phyloP scores from a whole-genome alignment of 2,888 invertebrate genomes.

The Pristionchus exspectatus region DNA sequence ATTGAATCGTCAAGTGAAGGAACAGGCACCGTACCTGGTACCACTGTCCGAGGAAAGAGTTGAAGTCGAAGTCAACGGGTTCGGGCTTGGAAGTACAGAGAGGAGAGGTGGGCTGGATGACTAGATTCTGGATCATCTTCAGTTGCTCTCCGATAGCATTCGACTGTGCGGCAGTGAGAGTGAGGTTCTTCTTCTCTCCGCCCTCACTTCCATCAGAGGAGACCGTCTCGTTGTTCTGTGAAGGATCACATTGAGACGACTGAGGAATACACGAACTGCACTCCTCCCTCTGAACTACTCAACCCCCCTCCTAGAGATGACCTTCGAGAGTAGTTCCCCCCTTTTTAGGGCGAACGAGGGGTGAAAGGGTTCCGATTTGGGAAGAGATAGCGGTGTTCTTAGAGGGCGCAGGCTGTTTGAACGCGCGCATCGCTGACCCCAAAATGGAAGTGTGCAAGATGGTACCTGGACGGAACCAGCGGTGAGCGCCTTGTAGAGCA shows the following conservation, averaged over 20 bases:
- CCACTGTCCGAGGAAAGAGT: conserved; percentile 78
- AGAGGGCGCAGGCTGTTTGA: conserved; percentile 24
- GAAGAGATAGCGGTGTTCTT: conserved; percentile 31
- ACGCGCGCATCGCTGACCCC: neutral
- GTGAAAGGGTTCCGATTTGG: conserved; percentile 21
- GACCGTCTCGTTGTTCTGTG: conserved; percentile 66
- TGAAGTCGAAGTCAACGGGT: conserved; percentile 76
- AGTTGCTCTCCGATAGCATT: conserved; percentile 77
- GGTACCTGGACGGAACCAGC: conserved; percentile 71
- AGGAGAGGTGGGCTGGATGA: conserved; percentile 78
- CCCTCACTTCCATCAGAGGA: conserved; percentile 47
- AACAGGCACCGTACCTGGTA: conserved; percentile 72
- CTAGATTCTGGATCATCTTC: conserved; percentile 78
- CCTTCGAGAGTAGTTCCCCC: conserved; percentile 30
- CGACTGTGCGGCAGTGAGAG: conserved; percentile 73
- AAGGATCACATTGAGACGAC: neutral
- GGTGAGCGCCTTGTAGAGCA: conserved; percentile 78
- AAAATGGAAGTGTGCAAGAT: neutral
- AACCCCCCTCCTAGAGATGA: conserved; percentile 24
- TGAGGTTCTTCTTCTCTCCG: conserved; percentile 61
- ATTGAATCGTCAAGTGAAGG: neutral
- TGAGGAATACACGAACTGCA: neutral
- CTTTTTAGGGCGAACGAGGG: neutral
- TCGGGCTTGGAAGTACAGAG: conserved; percentile 78
- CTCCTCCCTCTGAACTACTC: conserved; percentile 31